Percentiles rank a stretch among this genome's conserved stretches.
Evolutionary conservation across 2,888 invertebrate genomes (phyloP).

Genomic region (Thera obeliscata): DNA sequence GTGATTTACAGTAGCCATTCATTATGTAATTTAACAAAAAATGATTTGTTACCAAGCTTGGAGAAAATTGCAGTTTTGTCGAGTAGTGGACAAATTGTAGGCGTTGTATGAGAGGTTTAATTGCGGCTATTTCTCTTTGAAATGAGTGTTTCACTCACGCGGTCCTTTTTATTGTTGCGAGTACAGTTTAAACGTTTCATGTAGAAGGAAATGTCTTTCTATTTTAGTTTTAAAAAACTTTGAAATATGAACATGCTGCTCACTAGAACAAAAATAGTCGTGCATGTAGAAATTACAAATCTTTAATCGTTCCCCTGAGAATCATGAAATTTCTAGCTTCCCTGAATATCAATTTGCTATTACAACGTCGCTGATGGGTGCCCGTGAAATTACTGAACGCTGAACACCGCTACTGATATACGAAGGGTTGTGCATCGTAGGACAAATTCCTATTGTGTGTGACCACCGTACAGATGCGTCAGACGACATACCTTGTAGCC

Average conservation of each 20-base stretch:
- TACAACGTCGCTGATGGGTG: no score
- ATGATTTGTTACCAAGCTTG: conserved; percentile 43
- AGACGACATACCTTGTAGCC: no score
- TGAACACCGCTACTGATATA: no score
- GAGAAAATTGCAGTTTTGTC: conserved; percentile 33
- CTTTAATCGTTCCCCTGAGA: no score
- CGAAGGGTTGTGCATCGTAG: no score
- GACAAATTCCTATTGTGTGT: no score
- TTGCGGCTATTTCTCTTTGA: conserved; percentile 35
- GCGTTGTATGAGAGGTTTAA: conserved; percentile 30
- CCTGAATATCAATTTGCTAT: no score
- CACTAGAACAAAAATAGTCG: background rate
- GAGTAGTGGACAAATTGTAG: conserved; percentile 40
- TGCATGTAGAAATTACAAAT: background rate
- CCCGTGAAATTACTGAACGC: no score
- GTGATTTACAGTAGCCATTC: conserved; percentile 50
- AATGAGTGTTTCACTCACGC: conserved; percentile 33
- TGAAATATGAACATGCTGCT: conserved; percentile 5
- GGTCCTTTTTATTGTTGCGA: conserved; percentile 25
- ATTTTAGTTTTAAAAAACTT: conserved; percentile 2
- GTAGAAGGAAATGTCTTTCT: background rate
- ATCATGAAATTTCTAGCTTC: no score
- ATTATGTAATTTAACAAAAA: conserved; percentile 42
- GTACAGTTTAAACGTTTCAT: conserved; percentile 24
- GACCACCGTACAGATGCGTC: no score